phyloP scores from a whole-genome alignment of 2,888 invertebrate genomes.

The Toxonevra muliebris region DNA sequence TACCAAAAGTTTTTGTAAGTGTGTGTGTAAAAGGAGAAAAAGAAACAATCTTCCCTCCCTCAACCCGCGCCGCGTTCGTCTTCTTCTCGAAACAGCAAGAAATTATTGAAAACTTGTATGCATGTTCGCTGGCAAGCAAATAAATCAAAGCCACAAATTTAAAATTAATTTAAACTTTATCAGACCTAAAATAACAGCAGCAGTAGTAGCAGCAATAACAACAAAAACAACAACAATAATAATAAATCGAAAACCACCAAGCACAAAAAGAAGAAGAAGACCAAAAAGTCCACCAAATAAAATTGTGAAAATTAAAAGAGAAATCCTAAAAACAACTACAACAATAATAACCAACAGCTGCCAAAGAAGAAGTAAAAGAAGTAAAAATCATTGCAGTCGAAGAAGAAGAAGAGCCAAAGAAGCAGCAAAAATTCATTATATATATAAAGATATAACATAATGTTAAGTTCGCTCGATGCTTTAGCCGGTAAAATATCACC shows the following conservation, averaged over 20 bases:
- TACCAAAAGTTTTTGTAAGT: too few species aligned
- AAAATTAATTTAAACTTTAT: constrained; percentile 3
- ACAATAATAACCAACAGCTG: constrained; percentile 17
- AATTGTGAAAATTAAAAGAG: neutral
- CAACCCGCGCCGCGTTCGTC: too few species aligned
- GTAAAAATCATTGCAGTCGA: constrained; percentile 23
- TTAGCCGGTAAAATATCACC: constrained; percentile 91
- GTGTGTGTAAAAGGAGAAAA: too few species aligned
- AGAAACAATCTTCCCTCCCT: too few species aligned
- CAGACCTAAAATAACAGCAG: neutral
- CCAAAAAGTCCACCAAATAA: neutral
- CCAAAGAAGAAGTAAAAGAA: constrained; percentile 30
- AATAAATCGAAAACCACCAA: neutral
- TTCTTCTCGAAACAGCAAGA: too few species aligned
- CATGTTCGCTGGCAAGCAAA: constrained; percentile 20
- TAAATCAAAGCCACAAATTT: neutral
- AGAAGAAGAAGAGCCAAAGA: constrained; percentile 29
- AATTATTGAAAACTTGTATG: constrained; percentile 15
- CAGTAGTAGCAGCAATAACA: neutral
- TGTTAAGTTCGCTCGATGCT: constrained; percentile 88
- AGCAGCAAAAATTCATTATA: constrained; percentile 30
- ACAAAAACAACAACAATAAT: neutral
- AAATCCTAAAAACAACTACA: constrained; percentile 12
- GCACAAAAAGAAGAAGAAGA: neutral
- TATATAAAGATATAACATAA: constrained; percentile 63